Evolutionary conservation across 2,888 invertebrate species (phyloP).

Genomic region (Noctua comes): DNA sequence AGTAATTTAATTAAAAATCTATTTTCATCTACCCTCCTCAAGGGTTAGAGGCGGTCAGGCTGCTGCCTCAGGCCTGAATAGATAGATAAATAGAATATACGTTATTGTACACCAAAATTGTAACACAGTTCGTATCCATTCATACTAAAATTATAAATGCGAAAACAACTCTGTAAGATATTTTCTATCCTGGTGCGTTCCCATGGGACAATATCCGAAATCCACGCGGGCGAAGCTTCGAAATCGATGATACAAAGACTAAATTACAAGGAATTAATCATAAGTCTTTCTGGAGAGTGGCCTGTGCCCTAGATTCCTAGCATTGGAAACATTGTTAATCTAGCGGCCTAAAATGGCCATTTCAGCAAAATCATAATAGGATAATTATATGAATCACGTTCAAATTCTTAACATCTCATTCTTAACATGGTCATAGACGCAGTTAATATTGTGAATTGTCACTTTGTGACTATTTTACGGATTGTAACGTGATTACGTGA

Average conservation of each 20-base stretch:
- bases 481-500: too few species aligned
- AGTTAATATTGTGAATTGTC: too few species aligned
- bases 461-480: too few species aligned
- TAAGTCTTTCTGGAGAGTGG: background rate
- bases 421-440: too few species aligned
- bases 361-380: too few species aligned
- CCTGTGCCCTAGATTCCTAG: background rate
- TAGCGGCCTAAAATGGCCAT: too few species aligned
- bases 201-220: background rate
- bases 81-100: background rate
- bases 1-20: conserved; percentile 38
- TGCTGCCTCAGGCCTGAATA: background rate
- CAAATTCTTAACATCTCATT: too few species aligned
- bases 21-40: conserved; percentile 25
- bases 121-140: background rate
- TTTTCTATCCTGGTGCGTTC: background rate
- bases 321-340: background rate
- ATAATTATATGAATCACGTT: too few species aligned
- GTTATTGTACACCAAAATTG: background rate
- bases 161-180: background rate
- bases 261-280: background rate
- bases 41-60: background rate
- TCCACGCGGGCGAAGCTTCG: background rate
- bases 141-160: background rate
- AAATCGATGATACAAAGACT: background rate